Conservation (phyloP, 2,797 vertebrate species). For the Hipposideros larvatus region DNA sequence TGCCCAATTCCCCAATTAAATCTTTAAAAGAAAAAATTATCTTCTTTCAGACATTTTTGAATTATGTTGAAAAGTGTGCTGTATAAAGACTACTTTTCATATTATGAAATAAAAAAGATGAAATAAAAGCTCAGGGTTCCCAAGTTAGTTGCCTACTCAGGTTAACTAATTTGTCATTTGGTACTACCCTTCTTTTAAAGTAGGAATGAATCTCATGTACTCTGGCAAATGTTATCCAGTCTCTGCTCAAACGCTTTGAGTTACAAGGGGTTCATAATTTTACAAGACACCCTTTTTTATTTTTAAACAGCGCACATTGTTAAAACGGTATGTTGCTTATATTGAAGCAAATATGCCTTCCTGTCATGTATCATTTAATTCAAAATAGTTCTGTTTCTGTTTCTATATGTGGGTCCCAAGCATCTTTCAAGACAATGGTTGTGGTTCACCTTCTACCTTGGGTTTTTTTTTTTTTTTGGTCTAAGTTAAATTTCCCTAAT, state of each 20-base stretch:
- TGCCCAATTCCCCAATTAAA: too few species aligned
- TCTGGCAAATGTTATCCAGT: background rate
- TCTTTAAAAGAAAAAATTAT: background rate
- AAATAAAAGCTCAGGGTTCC: conserved; percentile 38
- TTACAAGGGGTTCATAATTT: background rate
- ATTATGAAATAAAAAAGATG: conserved; percentile 46
- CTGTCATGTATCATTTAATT: background rate
- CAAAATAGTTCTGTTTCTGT: conserved; percentile 27
- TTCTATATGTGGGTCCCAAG: background rate
- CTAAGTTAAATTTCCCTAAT: conserved; percentile 27
- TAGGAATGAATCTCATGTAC: background rate
- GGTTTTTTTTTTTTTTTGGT: background rate
- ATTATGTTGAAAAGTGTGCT: background rate
- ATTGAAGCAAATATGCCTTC: background rate
- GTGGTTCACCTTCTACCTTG: background rate
- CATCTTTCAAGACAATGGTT: background rate
- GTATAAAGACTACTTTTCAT: conserved; percentile 20
- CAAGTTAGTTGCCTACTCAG: background rate
- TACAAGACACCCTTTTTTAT: background rate
- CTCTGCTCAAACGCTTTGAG: conserved; percentile 8
- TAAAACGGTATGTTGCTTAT: conserved; percentile 7
- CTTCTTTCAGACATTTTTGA: too few species aligned
- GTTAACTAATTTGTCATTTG: background rate
- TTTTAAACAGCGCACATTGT: background rate
- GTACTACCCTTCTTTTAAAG: background rate